Evolutionary conservation across 2,797 vertebrate genomes (phyloP).

Genomic region (Fistularia commersonii): DNA sequence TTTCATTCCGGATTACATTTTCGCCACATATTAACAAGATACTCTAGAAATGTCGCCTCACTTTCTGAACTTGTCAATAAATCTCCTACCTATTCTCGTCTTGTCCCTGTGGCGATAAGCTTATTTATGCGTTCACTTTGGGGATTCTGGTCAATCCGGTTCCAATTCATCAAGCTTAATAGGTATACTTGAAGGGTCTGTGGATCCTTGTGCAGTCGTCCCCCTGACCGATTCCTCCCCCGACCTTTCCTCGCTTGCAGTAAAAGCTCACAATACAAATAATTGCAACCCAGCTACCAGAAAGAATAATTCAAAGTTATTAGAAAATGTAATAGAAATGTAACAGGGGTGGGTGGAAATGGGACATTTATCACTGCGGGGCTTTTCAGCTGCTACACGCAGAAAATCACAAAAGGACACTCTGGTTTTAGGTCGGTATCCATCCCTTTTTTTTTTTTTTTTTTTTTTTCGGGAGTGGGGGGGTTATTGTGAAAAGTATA

Average conservation of each 20-base stretch:
- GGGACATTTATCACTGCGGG: conserved; percentile 16
- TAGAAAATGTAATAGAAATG: conserved; percentile 19
- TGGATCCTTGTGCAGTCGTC: conserved; percentile 21
- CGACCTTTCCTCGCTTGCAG: conserved; percentile 12
- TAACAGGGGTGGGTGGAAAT: conserved; percentile 13
- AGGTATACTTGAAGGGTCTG: conserved; percentile 36
- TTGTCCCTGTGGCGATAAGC: conserved; percentile 21
- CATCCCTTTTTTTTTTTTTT: conserved; percentile 3
- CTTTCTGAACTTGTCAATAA: conserved; percentile 42
- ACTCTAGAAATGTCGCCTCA: conserved; percentile 3
- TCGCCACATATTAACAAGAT: no score
- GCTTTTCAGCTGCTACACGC: conserved; percentile 2
- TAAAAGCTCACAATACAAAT: conserved; percentile 12
- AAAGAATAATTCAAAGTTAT: conserved; percentile 36
- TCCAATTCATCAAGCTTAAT: conserved; percentile 57
- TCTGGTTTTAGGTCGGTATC: conserved; percentile 16
- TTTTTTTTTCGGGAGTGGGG: neutral
- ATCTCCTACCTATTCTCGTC: conserved; percentile 30
- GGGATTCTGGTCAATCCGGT: conserved; percentile 45
- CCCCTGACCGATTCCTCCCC: conserved; percentile 24
- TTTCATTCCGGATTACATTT: no score
- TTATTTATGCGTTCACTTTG: conserved; percentile 46
- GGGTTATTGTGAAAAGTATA: neutral
- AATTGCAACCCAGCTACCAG: conserved; percentile 36
- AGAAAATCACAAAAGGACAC: conserved; percentile 9